A percentile compares a stretch with the other conserved stretches of the same genome.
Evolutionary conservation across 2,888 invertebrate species (phyloP).

Genomic region (Opisthograptis luteolata): DNA sequence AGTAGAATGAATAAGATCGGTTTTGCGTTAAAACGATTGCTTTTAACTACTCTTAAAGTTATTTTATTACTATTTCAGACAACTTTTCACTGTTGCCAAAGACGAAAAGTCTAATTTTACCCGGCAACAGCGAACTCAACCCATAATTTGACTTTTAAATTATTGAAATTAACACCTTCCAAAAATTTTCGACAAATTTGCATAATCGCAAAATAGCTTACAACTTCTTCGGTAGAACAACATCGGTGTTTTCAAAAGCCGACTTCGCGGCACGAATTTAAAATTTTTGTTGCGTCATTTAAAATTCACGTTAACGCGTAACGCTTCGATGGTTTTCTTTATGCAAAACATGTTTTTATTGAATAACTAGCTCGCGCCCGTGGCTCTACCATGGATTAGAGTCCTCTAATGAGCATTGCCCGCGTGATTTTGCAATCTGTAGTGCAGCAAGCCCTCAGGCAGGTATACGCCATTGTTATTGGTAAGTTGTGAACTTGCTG

Average conservation of each 20-base stretch:
- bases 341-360: neutral
- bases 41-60: no score
- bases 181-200: conserved; percentile 18
- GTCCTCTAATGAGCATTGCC: no score
- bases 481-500: conserved; percentile 12
- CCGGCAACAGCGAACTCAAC: neutral
- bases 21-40: no score
- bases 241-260: conserved; percentile 15
- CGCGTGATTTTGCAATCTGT: no score
- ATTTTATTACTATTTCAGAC: no score
- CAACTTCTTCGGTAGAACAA: conserved; percentile 18
- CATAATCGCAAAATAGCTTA: conserved; percentile 28
- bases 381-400: no score
- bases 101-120: neutral
- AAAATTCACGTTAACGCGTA: neutral
- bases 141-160: conserved; percentile 22
- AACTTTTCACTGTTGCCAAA: no score
- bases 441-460: no score
- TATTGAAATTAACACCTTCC: conserved; percentile 25
- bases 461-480: neutral
- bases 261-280: conserved; percentile 20
- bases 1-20: no score
- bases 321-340: neutral
- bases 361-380: no score
- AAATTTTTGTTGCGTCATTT: conserved; percentile 20